Conservation (phyloP, 1,140 invertebrate species). For the Nebria ingens region DNA sequence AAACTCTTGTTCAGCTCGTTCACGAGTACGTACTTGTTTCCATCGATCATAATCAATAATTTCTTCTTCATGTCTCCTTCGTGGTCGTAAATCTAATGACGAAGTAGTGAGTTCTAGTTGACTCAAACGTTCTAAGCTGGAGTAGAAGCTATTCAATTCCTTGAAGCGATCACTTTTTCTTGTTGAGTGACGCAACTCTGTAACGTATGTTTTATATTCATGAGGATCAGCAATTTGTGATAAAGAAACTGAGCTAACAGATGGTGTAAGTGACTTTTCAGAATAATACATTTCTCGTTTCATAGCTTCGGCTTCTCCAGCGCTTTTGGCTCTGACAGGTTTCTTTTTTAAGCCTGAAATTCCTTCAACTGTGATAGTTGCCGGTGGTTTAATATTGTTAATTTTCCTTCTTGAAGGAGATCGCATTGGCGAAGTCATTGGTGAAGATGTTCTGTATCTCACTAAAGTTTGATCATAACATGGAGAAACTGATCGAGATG, state of each 20-base stretch:
- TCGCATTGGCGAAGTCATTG: conserved; percentile 31
- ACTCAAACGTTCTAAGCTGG: conserved; percentile 72
- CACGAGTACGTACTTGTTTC: conserved; percentile 66
- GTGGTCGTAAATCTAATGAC: conserved; percentile 53
- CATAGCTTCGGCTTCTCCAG: conserved; percentile 42
- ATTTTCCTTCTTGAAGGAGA: conserved; percentile 57
- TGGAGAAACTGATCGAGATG: conserved; percentile 24
- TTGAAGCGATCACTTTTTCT: conserved; percentile 70
- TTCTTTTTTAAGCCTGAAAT: conserved; percentile 28
- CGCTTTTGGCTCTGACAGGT: conserved; percentile 45
- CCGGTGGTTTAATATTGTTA: conserved; percentile 34
- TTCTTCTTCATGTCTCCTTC: conserved; percentile 60
- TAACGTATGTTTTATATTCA: conserved; percentile 58
- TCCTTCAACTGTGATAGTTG: conserved; percentile 23
- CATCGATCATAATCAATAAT: conserved; percentile 80
- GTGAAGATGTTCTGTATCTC: conserved; percentile 15
- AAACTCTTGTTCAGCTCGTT: conserved; percentile 73
- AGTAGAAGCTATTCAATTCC: conserved; percentile 77
- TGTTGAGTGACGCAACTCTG: conserved; percentile 59
- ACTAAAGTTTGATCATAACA: conserved; percentile 15
- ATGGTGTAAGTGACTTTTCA: conserved; percentile 30
- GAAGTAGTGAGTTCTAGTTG: conserved; percentile 69
- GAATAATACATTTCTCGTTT: conserved; percentile 18
- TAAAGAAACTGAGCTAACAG: conserved; percentile 36
- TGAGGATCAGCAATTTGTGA: conserved; percentile 37